phyloP scores from a whole-genome alignment of 1,140 invertebrate species.

The Caenorhabditis elegans region WBcel235 BX284603.4:13251001-13251500 shows the following conservation, averaged over 20 bases:
- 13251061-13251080: slow-evolving; percentile 27
- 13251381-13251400: slow-evolving; percentile 40
- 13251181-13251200: slow-evolving; percentile 19
- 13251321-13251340: slow-evolving; percentile 17
- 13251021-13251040: too few species aligned
- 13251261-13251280: slow-evolving; percentile 31
- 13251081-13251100: slow-evolving; percentile 34
- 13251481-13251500: not conserved
- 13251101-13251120: not conserved
- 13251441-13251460: slow-evolving; percentile 43
- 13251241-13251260: slow-evolving; percentile 25
- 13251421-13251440: slow-evolving; percentile 45
- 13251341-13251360: slow-evolving; percentile 21
- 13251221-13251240: slow-evolving; percentile 23
- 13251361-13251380: slow-evolving; percentile 43
- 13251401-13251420: slow-evolving; percentile 46
- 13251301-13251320: slow-evolving; percentile 43
- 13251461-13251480: slow-evolving; percentile 42
- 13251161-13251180: slow-evolving; percentile 42
- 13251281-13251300: slow-evolving; percentile 39
- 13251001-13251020: too few species aligned
- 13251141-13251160: slow-evolving; percentile 29
- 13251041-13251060: too few species aligned
- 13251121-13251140: slow-evolving; percentile 1
- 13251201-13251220: slow-evolving; percentile 37